These are phyloP conservation scores for Tenthredo notha DNA, from an alignment of 2,888 invertebrate species.

Conservation along the genomic window DNA sequence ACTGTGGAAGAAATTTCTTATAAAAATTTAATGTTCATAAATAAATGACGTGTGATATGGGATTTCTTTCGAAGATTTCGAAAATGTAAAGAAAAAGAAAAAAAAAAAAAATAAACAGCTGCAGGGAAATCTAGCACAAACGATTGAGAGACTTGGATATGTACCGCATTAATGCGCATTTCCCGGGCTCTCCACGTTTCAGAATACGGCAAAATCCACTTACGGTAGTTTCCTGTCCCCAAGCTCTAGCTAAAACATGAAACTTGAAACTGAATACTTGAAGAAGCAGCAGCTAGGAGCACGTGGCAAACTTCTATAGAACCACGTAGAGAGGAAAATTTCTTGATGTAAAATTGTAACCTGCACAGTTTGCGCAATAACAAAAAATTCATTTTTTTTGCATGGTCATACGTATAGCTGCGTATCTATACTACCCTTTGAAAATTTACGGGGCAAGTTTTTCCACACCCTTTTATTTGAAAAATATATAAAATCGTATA, in stretches of 20 bases:
- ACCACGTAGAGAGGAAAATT: constrained; percentile 28
- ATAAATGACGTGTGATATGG: background rate
- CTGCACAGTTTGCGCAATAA: background rate
- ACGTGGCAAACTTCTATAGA: constrained; percentile 8
- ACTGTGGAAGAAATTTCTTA: background rate
- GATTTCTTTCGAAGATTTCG: background rate
- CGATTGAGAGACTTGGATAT: background rate
- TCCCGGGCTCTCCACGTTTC: background rate
- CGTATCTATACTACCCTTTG: background rate
- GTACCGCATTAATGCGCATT: constrained; percentile 15
- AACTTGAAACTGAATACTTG: constrained; percentile 12
- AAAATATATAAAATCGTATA: background rate
- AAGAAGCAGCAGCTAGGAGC: constrained; percentile 11
- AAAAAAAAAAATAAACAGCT: too few species aligned
- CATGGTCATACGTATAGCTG: background rate
- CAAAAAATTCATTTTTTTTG: background rate
- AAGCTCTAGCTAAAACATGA: constrained; percentile 15
- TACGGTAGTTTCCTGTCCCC: constrained; percentile 21
- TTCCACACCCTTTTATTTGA: background rate
- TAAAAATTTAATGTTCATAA: background rate
- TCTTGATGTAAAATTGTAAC: background rate
- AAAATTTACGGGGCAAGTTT: background rate
- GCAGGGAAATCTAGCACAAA: background rate
- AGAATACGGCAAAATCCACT: background rate
- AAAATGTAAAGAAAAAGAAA: background rate